Conservation (phyloP, 1,140 invertebrate species). For the Lasioglossum baleicum region DNA sequence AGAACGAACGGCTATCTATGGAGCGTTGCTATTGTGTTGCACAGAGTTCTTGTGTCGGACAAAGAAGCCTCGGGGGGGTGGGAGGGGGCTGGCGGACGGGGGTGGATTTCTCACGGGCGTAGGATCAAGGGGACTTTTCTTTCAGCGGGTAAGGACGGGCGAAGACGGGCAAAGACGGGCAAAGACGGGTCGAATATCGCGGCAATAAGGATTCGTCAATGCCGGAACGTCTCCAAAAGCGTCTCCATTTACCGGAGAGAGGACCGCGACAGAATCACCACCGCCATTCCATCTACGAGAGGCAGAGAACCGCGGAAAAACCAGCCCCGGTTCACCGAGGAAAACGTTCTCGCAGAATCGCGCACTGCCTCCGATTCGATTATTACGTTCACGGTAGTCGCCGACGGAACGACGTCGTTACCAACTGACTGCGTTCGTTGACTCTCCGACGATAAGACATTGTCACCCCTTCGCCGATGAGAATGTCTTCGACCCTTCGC, state of each 20-base stretch:
- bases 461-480: too few relatives aligned
- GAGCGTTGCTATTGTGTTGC: slow-evolving; percentile 75
- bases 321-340: too few relatives aligned
- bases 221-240: slow-evolving; percentile 33
- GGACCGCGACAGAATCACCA: slow-evolving; percentile 1
- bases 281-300: too few relatives aligned
- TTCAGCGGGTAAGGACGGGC: slow-evolving; percentile 12
- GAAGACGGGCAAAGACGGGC: background rate
- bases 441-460: background rate
- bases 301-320: background rate
- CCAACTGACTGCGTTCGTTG: background rate
- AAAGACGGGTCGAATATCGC: slow-evolving; percentile 22
- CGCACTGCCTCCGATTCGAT: background rate
- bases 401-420: background rate
- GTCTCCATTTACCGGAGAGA: slow-evolving; percentile 37
- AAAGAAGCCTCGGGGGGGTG: slow-evolving; percentile 56
- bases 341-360: background rate
- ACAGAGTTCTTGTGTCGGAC: slow-evolving; percentile 68
- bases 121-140: slow-evolving; percentile 34
- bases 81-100: too few relatives aligned
- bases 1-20: slow-evolving; percentile 75
- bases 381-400: background rate
- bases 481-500: too few relatives aligned
- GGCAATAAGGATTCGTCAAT: slow-evolving; percentile 45
- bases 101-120: slow-evolving; percentile 30